Percentiles rank a stretch among this genome's conserved stretches.
phyloP scores from a whole-genome alignment of 30 jellyfish, hydroid and myxozoan genomes.

The Pelagia noctiluca region DNA sequence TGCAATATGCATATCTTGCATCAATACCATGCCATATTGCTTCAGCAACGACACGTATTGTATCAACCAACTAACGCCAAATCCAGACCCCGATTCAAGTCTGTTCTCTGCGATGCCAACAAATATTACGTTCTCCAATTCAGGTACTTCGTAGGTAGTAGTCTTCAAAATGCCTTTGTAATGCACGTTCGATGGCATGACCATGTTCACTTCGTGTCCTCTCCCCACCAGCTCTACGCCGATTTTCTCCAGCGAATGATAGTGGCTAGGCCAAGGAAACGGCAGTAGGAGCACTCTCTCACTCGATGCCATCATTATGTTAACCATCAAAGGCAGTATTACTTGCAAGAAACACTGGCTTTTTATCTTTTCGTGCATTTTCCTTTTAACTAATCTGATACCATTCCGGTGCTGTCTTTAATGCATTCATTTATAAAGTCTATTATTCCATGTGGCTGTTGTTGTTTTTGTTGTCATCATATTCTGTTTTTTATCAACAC shows the following conservation, averaged over 20 bases:
- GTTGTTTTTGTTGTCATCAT: no score
- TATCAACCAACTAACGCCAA: slow-evolving; percentile 69
- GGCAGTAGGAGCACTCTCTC: slow-evolving; percentile 56
- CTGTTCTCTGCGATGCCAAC: slow-evolving; percentile 55
- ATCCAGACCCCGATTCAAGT: slow-evolving; percentile 50
- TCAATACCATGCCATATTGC: slow-evolving; percentile 36
- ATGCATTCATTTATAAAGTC: no score
- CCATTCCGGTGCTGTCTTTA: slow-evolving; percentile 1
- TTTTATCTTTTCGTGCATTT: not conserved
- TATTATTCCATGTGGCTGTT: no score
- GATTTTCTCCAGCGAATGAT: slow-evolving; percentile 53
- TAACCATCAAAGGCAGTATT: slow-evolving; percentile 19
- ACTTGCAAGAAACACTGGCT: not conserved
- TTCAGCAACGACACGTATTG: slow-evolving; percentile 37
- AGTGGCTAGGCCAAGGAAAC: slow-evolving; percentile 84
- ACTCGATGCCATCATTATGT: not conserved
- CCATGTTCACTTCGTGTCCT: slow-evolving; percentile 57
- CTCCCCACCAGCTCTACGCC: slow-evolving; percentile 49
- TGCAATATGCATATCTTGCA: slow-evolving; percentile 35
- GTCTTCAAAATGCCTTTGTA: slow-evolving; percentile 15
- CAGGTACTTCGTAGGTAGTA: slow-evolving; percentile 15
- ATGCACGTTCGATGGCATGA: slow-evolving; percentile 56
- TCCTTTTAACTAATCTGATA: not conserved
- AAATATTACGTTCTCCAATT: slow-evolving; percentile 37
- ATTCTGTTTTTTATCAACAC: no score